Evolutionary conservation across 2,888 invertebrate genomes (phyloP).

Genomic region (Drosophila acutilabella): DNA sequence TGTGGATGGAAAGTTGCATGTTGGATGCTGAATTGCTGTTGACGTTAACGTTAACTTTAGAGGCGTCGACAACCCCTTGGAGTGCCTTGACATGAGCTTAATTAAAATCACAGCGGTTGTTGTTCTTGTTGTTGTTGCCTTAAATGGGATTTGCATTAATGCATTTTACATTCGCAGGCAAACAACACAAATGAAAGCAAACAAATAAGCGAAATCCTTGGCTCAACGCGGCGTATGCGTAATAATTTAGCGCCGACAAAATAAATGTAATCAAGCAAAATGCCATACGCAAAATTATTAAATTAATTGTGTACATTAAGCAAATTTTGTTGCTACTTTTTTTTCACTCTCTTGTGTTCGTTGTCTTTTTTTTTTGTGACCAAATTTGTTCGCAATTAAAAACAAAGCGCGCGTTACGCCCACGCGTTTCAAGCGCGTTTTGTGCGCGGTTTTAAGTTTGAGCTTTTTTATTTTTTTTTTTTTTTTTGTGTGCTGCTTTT

Average conservation of each 20-base stretch:
- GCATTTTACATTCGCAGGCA: conserved; percentile 23
- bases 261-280: conserved; percentile 1
- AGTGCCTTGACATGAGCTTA: conserved; percentile 55
- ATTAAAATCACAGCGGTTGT: conserved; percentile 31
- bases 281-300: conserved; percentile 49
- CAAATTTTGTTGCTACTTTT: conserved; percentile 19
- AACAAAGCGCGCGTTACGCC: conserved; percentile 67
- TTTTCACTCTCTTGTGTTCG: conserved; percentile 3
- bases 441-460: conserved; percentile 27
- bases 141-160: conserved; percentile 34
- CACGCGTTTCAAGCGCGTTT: conserved; percentile 53
- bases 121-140: conserved; percentile 20
- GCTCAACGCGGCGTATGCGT: conserved; percentile 39
- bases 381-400: conserved; percentile 78
- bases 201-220: conserved; percentile 46
- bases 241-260: conserved; percentile 24
- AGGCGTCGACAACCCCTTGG: conserved; percentile 34
- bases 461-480: neutral
- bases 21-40: neutral
- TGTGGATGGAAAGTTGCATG: conserved; percentile 13
- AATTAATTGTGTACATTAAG: conserved; percentile 63
- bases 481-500: conserved; percentile 31
- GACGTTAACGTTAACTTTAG: conserved; percentile 15
- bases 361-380: conserved; percentile 43
- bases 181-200: conserved; percentile 22